Percentiles rank a stretch among this genome's conserved stretches.
Conservation (phyloP, 2,888 invertebrate species). For the Volucella inanis region DNA sequence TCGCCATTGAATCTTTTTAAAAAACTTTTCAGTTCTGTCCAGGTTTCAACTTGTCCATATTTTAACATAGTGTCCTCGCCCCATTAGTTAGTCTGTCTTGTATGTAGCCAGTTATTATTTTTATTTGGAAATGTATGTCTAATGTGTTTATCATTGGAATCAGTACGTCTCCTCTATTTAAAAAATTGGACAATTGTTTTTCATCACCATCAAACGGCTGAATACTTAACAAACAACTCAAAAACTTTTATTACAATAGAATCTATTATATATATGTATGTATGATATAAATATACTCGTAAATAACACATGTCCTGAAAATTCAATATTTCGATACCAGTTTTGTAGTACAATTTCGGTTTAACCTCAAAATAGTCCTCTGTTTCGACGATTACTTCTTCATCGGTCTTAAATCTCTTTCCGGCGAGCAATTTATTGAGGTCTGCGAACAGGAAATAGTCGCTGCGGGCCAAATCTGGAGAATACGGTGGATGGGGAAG, state of each 20-base stretch:
- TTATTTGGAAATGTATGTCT: background rate
- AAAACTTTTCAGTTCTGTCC: background rate
- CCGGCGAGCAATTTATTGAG: too few species aligned
- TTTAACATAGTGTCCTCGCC: slow-evolving; percentile 8
- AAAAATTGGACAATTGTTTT: slow-evolving; percentile 3
- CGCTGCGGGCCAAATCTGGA: too few species aligned
- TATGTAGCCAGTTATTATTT: background rate
- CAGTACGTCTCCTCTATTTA: slow-evolving; percentile 15
- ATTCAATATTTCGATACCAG: too few species aligned
- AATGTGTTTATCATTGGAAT: slow-evolving; percentile 16
- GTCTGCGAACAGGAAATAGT: too few species aligned
- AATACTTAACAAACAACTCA: background rate
- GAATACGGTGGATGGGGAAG: too few species aligned
- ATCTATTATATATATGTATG: too few species aligned
- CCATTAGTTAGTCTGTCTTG: background rate
- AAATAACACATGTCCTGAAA: too few species aligned
- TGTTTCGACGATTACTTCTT: too few species aligned
- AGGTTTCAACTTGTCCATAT: background rate
- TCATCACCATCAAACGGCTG: background rate
- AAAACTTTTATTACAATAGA: background rate
- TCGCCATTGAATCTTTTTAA: slow-evolving; percentile 3
- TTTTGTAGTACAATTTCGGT: too few species aligned
- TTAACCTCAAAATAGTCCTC: too few species aligned
- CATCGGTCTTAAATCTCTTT: too few species aligned
- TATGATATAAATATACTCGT: too few species aligned